Conservation (phyloP, 2,888 invertebrate species). For the Idaea dimidiata region DNA sequence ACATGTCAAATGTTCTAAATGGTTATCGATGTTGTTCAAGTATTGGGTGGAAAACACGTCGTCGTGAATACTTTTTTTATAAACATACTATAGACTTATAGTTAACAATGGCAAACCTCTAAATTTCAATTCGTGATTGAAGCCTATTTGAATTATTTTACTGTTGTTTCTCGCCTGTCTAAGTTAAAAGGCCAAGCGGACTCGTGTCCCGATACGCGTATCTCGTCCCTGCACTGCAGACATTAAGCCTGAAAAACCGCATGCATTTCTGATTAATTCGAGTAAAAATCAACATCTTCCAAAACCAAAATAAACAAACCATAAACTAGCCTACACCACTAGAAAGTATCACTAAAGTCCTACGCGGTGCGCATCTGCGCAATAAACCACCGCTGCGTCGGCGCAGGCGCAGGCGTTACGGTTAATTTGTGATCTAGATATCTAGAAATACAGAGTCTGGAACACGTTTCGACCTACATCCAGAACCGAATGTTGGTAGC, state of each 20-base stretch:
- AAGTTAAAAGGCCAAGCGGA: too few species aligned
- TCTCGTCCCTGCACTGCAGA: too few species aligned
- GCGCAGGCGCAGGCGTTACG: conserved; percentile 18
- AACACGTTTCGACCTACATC: conserved; percentile 49
- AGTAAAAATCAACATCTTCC: background rate
- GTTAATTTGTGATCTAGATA: conserved; percentile 52
- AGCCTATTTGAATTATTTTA: too few species aligned
- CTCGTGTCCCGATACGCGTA: too few species aligned
- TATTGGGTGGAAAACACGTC: background rate
- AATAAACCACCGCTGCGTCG: conserved; percentile 31
- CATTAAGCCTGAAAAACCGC: too few species aligned
- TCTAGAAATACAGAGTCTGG: conserved; percentile 57
- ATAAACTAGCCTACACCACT: background rate
- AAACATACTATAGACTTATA: too few species aligned
- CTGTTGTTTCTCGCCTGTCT: too few species aligned
- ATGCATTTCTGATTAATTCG: too few species aligned
- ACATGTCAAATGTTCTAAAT: background rate
- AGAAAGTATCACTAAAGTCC: background rate
- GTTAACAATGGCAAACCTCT: too few species aligned
- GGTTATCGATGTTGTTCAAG: background rate
- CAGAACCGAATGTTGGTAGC: conserved; percentile 13
- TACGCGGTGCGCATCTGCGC: conserved; percentile 5
- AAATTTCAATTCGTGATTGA: too few species aligned
- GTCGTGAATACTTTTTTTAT: background rate
- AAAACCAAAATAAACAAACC: background rate